Evolutionary conservation across 2,888 invertebrate genomes (phyloP), one percentile per base, ranked within the genome.

Genomic region (Ecliptopera silaceata): DNA sequence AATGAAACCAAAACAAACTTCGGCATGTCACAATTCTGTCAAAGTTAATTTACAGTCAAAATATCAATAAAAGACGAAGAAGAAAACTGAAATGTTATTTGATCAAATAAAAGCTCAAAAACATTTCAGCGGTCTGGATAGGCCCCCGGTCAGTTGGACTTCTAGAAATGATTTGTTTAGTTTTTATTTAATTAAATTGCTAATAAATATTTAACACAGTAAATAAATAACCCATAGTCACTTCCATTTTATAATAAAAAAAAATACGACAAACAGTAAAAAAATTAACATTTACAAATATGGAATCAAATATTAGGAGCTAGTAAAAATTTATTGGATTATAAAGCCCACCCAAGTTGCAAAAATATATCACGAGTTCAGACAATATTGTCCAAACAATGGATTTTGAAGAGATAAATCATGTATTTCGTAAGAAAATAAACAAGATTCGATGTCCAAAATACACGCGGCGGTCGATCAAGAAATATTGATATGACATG

Each of bases 331-430:
- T 51, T 50, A 56, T 54, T 56, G 20, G 20, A 36, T 34, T 38
- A 50, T 34, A 57, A 2, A 22, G 52, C 41, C 63, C 65, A 59
- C 63, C 59, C 65, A 64, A 56, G 52, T 53, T 22, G 61, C 29
- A 15, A 29, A 46, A 57, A 43, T 61, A 56, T 57, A 62, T 59
- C 60, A 54, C 41, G 36, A 60, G 51, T 46, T 50, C 18, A 26
- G 41, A 53, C 56, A 59, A 52, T 53, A 51, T 47, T 55, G 41
- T 53, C 58, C 54, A 56, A 63, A 65, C 63, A 63, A 63, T 58
- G 59, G 38, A 41, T 56, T 49, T 44, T 38, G 41, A 51, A 41
- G 53, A 51, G 52, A 43, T 59, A 58, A 60, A 36, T 29, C 56
- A 51, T 20, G 62, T 29, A 56, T 61, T 58, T 47, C n/a, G 22